Evolutionary conservation across 2,797 vertebrate genomes (phyloP).

Genomic region (Sebastes hubbsi): DNA sequence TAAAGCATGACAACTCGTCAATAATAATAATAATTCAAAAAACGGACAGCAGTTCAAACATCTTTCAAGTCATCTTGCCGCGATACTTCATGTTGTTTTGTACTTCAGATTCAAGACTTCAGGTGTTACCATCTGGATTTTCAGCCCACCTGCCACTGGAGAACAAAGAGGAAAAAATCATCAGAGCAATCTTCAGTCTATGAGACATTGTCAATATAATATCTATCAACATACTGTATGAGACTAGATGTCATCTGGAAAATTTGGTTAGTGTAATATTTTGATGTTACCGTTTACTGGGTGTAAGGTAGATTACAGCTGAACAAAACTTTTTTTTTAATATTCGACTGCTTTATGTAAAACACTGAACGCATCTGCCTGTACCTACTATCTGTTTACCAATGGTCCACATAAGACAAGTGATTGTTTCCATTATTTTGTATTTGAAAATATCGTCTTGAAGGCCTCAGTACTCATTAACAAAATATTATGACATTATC

Average conservation of each 20-base stretch:
- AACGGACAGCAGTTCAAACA: slow-evolving; percentile 52
- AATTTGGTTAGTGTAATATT: not conserved
- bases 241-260: not conserved
- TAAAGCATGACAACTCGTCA: not conserved
- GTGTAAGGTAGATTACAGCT: not conserved
- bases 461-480: not conserved
- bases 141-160: slow-evolving; percentile 86
- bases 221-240: not conserved
- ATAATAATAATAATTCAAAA: slow-evolving; percentile 2
- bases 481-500: not conserved
- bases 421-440: not conserved
- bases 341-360: not conserved
- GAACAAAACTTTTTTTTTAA: not conserved
- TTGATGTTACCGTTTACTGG: not conserved
- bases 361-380: not conserved
- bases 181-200: not conserved
- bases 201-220: not conserved
- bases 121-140: slow-evolving; percentile 13
- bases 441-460: not conserved
- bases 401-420: not conserved
- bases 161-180: not conserved
- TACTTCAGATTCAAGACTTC: slow-evolving; percentile 20
- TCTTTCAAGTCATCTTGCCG: slow-evolving; percentile 61
- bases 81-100: slow-evolving; percentile 48
- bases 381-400: not conserved